Evolutionary conservation across 2,888 invertebrate species (phyloP).

Genomic region (Thymelicus sylvestris): DNA sequence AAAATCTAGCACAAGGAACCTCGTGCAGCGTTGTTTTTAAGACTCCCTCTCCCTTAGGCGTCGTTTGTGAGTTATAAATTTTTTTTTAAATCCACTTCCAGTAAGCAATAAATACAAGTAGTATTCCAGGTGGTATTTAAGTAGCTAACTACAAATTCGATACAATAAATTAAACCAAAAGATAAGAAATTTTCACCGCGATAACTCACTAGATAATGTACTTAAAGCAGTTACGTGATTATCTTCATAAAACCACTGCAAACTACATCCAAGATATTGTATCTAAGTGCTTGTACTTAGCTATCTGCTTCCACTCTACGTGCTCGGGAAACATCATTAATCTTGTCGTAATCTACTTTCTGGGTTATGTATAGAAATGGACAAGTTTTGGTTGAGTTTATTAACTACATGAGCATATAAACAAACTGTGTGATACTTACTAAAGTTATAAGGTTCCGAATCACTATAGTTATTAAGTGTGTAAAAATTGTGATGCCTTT

Average conservation of each 20-base stretch:
- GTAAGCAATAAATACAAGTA: no score
- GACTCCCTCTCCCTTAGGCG: no score
- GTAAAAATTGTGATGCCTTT: no score
- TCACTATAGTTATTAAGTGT: no score
- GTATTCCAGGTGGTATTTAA: no score
- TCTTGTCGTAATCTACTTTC: conserved; percentile 35
- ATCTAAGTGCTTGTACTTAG: conserved; percentile 33
- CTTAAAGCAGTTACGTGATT: conserved; percentile 1
- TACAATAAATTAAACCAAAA: no score
- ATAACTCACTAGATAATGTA: conserved; percentile 3
- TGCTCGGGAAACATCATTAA: conserved; percentile 32
- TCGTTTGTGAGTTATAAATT: no score
- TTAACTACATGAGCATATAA: neutral
- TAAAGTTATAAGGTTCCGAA: no score
- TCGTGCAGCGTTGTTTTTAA: no score
- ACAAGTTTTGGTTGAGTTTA: conserved; percentile 24
- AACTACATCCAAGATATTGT: conserved; percentile 30
- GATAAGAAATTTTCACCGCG: neutral
- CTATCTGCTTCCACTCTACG: conserved; percentile 31
- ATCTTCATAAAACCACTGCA: conserved; percentile 15
- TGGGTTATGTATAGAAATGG: conserved; percentile 20
- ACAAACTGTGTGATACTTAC: neutral
- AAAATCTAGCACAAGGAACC: no score
- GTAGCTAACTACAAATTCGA: no score
- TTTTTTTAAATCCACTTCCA: no score